phyloP scores from a whole-genome alignment of 2,888 invertebrate genomes.

The Ochropleura leucogaster region DNA sequence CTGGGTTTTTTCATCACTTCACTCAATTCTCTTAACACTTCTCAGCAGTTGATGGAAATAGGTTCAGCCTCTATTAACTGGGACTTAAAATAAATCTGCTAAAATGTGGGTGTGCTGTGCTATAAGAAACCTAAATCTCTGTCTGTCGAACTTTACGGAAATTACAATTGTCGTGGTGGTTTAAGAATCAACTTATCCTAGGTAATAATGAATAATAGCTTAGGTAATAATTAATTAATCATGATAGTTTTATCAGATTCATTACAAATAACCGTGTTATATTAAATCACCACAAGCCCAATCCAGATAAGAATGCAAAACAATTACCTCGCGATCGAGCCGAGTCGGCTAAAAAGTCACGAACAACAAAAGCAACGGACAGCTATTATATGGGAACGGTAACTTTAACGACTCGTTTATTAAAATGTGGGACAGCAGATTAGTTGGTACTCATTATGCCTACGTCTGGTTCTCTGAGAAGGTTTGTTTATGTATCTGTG shows the following conservation, averaged over 20 bases:
- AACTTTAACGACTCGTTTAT: conserved; percentile 55
- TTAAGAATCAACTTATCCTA: no score
- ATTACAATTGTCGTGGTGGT: no score
- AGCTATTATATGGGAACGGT: conserved; percentile 62
- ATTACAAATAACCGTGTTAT: conserved; percentile 14
- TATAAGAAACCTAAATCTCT: no score
- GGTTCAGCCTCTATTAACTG: no score
- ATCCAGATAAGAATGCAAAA: conserved; percentile 37
- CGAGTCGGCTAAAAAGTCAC: conserved; percentile 44
- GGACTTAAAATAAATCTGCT: no score
- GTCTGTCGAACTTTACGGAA: no score
- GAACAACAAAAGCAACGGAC: conserved; percentile 46
- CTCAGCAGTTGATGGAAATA: no score
- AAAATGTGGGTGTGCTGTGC: no score
- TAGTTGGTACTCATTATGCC: conserved; percentile 57
- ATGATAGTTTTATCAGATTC: not conserved
- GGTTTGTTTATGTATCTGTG: conserved; percentile 36
- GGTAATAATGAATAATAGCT: no score
- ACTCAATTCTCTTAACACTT: no score
- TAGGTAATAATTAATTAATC: not conserved
- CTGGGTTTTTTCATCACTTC: no score
- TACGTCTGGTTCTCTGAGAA: conserved; percentile 36
- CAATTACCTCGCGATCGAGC: conserved; percentile 32
- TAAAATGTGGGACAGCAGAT: conserved; percentile 68
- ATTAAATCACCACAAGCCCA: conserved; percentile 10